phyloP scores from a whole-genome alignment of 2,113 vertebrate genomes.

The Apteryx mantelli region DNA sequence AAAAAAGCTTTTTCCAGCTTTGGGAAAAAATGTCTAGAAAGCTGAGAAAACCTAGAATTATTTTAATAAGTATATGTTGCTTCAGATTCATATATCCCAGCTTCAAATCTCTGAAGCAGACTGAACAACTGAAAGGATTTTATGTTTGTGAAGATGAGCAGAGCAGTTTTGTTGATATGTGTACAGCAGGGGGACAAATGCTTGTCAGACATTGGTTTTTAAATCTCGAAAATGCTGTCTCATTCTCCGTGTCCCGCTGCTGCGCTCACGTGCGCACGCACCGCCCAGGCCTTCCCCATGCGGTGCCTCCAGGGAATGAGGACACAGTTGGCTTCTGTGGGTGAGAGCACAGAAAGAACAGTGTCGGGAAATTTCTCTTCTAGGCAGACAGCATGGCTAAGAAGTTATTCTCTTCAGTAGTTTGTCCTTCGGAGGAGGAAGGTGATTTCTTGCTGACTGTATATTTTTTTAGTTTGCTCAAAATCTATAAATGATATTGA shows the following conservation, averaged over 20 bases:
- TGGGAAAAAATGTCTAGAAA: neutral
- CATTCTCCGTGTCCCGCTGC: neutral
- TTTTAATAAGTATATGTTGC: neutral
- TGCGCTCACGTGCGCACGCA: too few relatives aligned
- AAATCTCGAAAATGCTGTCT: constrained; percentile 45
- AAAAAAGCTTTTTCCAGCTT: too few relatives aligned
- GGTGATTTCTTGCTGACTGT: neutral
- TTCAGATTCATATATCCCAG: neutral
- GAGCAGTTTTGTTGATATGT: neutral
- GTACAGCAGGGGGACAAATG: neutral
- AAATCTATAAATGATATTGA: neutral
- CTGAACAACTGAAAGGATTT: neutral
- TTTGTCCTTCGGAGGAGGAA: neutral
- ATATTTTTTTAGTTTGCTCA: constrained; percentile 1
- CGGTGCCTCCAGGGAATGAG: neutral
- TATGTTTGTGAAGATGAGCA: neutral
- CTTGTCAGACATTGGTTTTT: neutral
- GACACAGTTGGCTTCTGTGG: neutral
- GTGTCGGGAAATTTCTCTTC: too few relatives aligned
- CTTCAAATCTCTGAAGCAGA: neutral
- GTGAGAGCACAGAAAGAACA: fast-evolving
- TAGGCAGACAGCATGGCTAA: neutral
- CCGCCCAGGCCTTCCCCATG: neutral
- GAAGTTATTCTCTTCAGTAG: neutral
- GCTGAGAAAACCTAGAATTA: neutral